phyloP scores from a whole-genome alignment of 1,140 invertebrate genomes.

The Diprion similis region DNA sequence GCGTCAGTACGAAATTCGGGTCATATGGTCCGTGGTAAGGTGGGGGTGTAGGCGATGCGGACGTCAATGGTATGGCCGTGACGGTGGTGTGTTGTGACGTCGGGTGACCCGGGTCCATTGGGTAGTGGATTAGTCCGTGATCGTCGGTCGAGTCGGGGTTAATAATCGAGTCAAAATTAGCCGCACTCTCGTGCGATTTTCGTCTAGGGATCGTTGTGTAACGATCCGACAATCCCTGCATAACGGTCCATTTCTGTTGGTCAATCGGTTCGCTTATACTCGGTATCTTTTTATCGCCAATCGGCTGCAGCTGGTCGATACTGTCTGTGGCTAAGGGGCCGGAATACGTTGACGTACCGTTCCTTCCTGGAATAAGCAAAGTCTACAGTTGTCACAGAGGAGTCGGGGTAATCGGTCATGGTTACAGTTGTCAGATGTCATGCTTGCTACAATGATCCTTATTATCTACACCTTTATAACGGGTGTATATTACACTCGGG shows the following conservation, averaged over 20 bases:
- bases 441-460: neutral
- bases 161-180: neutral
- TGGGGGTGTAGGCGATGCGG: conserved; percentile 14
- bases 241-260: neutral
- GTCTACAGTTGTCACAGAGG: conserved; percentile 46
- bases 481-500: too few species aligned
- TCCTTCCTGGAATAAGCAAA: conserved; percentile 59
- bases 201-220: neutral
- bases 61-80: neutral
- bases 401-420: conserved; percentile 22
- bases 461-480: too few species aligned
- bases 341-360: conserved; percentile 44
- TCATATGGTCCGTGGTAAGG: conserved; percentile 59
- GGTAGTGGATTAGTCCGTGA: conserved; percentile 47
- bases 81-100: conserved; percentile 24
- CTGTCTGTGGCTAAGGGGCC: conserved; percentile 43
- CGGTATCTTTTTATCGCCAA: conserved; percentile 37
- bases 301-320: conserved; percentile 32
- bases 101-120: conserved; percentile 56
- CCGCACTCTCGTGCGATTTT: neutral
- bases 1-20: conserved; percentile 55
- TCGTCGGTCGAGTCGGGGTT: conserved; percentile 8
- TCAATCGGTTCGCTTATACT: conserved; percentile 23
- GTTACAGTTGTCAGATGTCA: conserved; percentile 2
- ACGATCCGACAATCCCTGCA: neutral